Percentiles rank a stretch among this genome's conserved stretches.
These are phyloP conservation scores for Rhopalosiphum padi DNA, from an alignment of 1,140 invertebrate species.

Conservation along the genomic window DNA sequence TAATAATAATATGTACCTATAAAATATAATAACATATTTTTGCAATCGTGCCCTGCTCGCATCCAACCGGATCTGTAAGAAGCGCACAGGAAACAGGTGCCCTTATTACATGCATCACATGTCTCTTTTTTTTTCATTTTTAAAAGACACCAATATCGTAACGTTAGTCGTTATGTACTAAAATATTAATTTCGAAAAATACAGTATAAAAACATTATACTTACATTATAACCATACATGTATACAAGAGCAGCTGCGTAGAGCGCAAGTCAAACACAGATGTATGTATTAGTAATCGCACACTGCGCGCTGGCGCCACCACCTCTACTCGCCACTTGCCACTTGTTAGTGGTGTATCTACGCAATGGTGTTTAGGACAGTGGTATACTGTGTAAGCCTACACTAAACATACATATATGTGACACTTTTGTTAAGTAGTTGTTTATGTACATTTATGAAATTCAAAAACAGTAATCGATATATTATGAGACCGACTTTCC, in stretches of 20 bases:
- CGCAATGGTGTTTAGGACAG: not conserved
- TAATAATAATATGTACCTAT: not conserved
- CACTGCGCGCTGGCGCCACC: not conserved
- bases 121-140: not conserved
- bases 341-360: not conserved
- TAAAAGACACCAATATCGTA: not conserved
- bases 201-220: not conserved
- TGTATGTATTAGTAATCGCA: not conserved
- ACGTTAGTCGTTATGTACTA: not conserved
- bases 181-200: not conserved
- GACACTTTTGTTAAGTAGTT: not conserved
- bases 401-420: not conserved
- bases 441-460: not conserved
- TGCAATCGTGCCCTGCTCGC: not conserved
- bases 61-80: not conserved
- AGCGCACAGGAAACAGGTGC: not conserved
- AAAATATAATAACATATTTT: not conserved
- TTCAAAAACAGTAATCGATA: not conserved
- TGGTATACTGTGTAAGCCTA: not conserved
- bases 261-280: not conserved
- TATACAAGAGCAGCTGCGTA: not conserved
- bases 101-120: not conserved
- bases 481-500: not conserved
- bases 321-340: not conserved
- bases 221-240: not conserved